A percentile compares a stretch with the other conserved stretches of the same genome.
Evolutionary conservation across 2,888 invertebrate genomes (phyloP).

Genomic region (Gastracanthus pulcherrimus): DNA sequence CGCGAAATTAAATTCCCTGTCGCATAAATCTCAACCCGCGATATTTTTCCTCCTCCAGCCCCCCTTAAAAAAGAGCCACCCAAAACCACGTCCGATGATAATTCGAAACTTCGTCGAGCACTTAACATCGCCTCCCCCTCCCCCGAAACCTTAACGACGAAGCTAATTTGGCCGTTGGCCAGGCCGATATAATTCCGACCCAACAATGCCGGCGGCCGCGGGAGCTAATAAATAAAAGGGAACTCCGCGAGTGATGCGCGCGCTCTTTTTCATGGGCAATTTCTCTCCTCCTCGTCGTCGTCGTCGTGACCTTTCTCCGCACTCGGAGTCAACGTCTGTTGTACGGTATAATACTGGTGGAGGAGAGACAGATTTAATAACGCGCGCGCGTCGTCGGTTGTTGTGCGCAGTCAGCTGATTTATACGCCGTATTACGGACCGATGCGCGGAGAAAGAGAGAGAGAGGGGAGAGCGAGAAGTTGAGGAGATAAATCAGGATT

Average conservation of each 20-base stretch:
- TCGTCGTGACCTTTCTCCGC: too few relatives aligned
- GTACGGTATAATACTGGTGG: slow-evolving; percentile 14
- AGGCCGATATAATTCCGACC: background rate
- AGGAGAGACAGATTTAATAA: slow-evolving; percentile 31
- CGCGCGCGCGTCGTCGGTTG: background rate
- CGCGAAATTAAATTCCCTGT: too few relatives aligned
- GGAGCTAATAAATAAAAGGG: slow-evolving; percentile 21
- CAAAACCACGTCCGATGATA: background rate
- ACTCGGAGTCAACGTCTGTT: too few relatives aligned
- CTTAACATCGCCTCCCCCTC: slow-evolving; percentile 11
- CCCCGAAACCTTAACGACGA: slow-evolving; percentile 36
- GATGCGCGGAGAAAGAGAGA: background rate
- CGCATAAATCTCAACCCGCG: too few relatives aligned
- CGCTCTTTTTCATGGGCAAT: slow-evolving; percentile 41
- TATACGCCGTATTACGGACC: slow-evolving; percentile 13
- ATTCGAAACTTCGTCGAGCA: background rate
- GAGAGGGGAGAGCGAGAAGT: background rate
- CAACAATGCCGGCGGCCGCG: background rate
- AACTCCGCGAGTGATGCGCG: background rate
- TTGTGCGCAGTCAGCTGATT: slow-evolving; percentile 24
- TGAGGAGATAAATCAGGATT: slow-evolving; percentile 46
- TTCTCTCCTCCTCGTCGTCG: background rate
- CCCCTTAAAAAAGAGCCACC: background rate
- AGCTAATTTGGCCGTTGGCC: slow-evolving; percentile 48
- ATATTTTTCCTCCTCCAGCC: background rate